Conservation (phyloP, 2,797 vertebrate species). For the Hyperoplus immaculatus region DNA sequence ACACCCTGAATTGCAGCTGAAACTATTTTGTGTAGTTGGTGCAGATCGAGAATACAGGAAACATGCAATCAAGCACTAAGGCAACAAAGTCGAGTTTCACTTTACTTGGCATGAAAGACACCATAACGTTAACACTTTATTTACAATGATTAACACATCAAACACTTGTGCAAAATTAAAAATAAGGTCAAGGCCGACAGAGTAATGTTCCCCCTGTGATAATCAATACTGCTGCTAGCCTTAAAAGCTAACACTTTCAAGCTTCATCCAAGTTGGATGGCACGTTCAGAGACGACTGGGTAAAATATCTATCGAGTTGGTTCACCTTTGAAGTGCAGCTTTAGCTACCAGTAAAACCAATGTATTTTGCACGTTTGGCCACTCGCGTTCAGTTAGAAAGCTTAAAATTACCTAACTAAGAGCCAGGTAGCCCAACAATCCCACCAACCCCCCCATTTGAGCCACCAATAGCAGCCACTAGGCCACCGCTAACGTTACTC, state of each 20-base stretch:
- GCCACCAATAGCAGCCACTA: conserved; percentile 78
- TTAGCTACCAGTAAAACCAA: neutral
- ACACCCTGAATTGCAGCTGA: conserved; percentile 49
- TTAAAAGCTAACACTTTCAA: conserved; percentile 72
- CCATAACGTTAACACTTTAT: conserved; percentile 67
- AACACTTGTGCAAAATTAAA: conserved; percentile 29
- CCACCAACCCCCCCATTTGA: conserved; percentile 73
- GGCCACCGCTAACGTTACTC: conserved; percentile 82
- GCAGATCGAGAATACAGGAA: conserved; percentile 71
- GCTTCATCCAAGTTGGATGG: conserved; percentile 76
- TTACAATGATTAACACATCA: conserved; percentile 30
- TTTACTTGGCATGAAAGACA: conserved; percentile 63
- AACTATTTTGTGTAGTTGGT: conserved; percentile 63
- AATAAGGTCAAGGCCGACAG: conserved; percentile 39
- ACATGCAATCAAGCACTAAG: conserved; percentile 64
- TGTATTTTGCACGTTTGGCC: conserved; percentile 4
- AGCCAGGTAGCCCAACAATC: conserved; percentile 45
- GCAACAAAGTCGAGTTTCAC: conserved; percentile 73
- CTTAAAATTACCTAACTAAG: conserved; percentile 37
- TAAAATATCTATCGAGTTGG: conserved; percentile 50
- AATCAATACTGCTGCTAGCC: conserved; percentile 64
- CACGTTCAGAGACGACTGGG: conserved; percentile 67
- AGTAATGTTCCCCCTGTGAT: conserved; percentile 15
- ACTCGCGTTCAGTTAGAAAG: conserved; percentile 18
- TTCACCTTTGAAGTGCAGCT: conserved; percentile 38